Percentiles rank a stretch among this genome's conserved stretches.
phyloP scores from a whole-genome alignment of 2,113 vertebrate species.

The Phalacrocorax aristotelis region DNA sequence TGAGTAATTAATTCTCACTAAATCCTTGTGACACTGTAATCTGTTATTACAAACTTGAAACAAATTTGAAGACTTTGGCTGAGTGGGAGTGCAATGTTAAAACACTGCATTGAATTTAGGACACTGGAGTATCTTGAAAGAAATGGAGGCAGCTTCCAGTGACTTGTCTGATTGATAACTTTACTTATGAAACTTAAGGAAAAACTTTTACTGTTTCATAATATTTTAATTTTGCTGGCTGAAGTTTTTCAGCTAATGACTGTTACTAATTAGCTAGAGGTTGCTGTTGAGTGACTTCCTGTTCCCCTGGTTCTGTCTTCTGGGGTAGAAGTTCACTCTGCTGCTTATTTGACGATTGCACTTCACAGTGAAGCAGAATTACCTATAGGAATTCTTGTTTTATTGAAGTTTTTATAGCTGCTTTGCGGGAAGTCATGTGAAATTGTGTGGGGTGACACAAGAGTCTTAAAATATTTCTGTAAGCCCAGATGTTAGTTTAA shows the following conservation, averaged over 20 bases:
- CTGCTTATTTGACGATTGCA: neutral
- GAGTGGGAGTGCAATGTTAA: neutral
- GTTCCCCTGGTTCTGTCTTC: neutral
- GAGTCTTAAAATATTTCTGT: neutral
- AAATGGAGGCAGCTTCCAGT: neutral
- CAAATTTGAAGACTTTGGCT: neutral
- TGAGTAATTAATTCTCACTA: slow-evolving; percentile 10
- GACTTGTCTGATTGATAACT: neutral
- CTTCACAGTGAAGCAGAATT: neutral
- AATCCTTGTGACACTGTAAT: neutral
- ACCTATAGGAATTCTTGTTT: neutral
- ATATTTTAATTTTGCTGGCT: neutral
- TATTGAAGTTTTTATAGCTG: neutral
- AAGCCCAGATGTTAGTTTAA: neutral
- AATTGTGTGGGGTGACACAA: neutral
- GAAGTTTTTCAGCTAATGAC: neutral
- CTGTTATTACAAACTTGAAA: slow-evolving; percentile 9
- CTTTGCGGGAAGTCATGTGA: neutral
- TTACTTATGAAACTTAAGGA: neutral
- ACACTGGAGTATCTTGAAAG: neutral
- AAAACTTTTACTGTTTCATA: neutral
- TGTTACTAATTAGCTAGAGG: slow-evolving; percentile 14
- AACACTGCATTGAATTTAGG: neutral
- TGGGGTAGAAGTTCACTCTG: neutral
- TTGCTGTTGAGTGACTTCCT: neutral